A percentile compares a stretch with the other conserved stretches of the same genome.
phyloP scores from a whole-genome alignment of 1,140 invertebrate genomes.

The Aphaenogaster ashmeadi region DNA sequence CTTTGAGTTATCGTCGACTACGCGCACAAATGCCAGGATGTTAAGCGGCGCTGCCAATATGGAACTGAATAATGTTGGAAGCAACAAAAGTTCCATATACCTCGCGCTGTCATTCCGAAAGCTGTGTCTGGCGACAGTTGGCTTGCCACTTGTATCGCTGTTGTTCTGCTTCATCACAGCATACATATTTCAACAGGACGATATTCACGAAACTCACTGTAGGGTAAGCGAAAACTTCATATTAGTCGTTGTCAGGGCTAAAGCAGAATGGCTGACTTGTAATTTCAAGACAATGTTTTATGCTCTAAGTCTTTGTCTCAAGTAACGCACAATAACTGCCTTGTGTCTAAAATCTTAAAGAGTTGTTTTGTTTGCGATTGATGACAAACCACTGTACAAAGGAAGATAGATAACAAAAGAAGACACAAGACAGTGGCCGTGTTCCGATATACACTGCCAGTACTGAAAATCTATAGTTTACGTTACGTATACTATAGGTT shows the following conservation, averaged over 20 bases:
- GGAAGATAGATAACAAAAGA: too few relatives aligned
- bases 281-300: too few relatives aligned
- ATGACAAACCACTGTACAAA: too few relatives aligned
- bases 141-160: conserved; percentile 93
- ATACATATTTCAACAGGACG: conserved; percentile 95
- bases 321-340: too few relatives aligned
- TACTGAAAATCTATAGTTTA: too few relatives aligned
- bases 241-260: neutral
- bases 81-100: conserved; percentile 84
- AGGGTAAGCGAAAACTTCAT: conserved; percentile 89
- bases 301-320: too few relatives aligned
- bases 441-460: too few relatives aligned
- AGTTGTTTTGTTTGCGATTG: too few relatives aligned
- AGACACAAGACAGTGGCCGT: too few relatives aligned
- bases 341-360: too few relatives aligned
- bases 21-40: conserved; percentile 73
- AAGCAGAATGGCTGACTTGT: too few relatives aligned
- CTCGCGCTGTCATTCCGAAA: conserved; percentile 89
- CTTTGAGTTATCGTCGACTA: conserved; percentile 57
- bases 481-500: too few relatives aligned
- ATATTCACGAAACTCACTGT: conserved; percentile 97
- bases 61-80: conserved; percentile 84
- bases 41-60: conserved; percentile 77
- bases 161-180: conserved; percentile 95
- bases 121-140: conserved; percentile 93